phyloP scores from a whole-genome alignment of 2,797 vertebrate species.

The Staurois parvus region DNA sequence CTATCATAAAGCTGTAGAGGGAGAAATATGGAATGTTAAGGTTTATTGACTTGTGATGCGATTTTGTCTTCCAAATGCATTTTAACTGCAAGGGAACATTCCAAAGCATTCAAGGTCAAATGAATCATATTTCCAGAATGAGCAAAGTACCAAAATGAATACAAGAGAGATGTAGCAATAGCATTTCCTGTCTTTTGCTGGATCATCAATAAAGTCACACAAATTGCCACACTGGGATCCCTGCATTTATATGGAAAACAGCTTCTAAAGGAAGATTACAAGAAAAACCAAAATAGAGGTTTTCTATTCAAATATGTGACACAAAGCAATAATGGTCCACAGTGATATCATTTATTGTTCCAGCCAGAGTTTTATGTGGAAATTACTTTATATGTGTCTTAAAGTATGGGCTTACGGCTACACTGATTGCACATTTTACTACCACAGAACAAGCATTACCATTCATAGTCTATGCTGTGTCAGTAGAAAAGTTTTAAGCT shows the following conservation, averaged over 20 bases:
- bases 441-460: not conserved
- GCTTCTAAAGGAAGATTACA: constrained; percentile 38
- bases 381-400: constrained; percentile 34
- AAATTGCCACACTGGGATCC: constrained; percentile 44
- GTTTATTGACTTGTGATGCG: constrained; percentile 46
- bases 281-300: constrained; percentile 35
- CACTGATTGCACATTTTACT: constrained; percentile 34
- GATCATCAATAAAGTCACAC: constrained; percentile 47
- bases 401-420: constrained; percentile 6
- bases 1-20: constrained; percentile 17
- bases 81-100: constrained; percentile 47
- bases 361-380: constrained; percentile 15
- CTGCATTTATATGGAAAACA: constrained; percentile 45
- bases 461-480: constrained; percentile 11
- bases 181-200: constrained; percentile 35
- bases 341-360: constrained; percentile 32
- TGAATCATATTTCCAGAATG: constrained; percentile 47
- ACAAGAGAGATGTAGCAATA: constrained; percentile 3
- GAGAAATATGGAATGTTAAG: constrained; percentile 46
- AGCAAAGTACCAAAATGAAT: constrained; percentile 34
- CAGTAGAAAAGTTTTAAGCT: constrained; percentile 16
- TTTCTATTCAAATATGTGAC: constrained; percentile 15
- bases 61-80: constrained; percentile 48
- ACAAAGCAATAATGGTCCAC: constrained; percentile 32
- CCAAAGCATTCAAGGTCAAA: constrained; percentile 50